Base-by-base conservation (phyloP, 2,113 vertebrate species). In the Centropus bengalensis region DNA sequence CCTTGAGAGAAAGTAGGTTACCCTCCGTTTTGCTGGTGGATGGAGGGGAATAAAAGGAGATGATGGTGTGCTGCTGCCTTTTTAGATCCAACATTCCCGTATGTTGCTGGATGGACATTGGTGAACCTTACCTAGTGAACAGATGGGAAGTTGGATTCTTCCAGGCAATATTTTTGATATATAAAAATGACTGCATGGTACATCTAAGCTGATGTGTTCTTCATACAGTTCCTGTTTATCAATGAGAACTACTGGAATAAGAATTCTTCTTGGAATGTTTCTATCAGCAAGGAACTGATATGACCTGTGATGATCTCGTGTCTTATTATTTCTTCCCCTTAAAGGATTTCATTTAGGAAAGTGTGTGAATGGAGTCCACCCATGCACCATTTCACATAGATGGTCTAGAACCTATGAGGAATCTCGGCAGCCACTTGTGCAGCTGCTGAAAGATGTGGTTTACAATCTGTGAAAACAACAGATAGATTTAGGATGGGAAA, bases 91-190 rank as follows among this genome's bases (percentile, higher is more conserved):
- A 0, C 9, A 10, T 24, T 88, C 51, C 16, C 42, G 54, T 32
- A 8, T 0, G 0, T 91, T 36, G 0, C 47, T 47, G 27, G 51
- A 70, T 55, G 28, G 71, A 70, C 24, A 23, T 74, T 7, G 23
- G 9, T 80, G 78, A 1, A 11, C n/a, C 70, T 78, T 91, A 60
- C 63, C 33, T 9, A 5, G 33, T 0, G 7, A 94, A 79, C 75
- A 95, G 82, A 83, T 94, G 84, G 89, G 62, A 56, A 82, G 26
- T 55, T 56, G 56, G 47, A 64, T 85, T 88, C 83, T 88, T 84
- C 73, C 76, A 90, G 79, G 79, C 23, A 19, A 36, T 4, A 28
- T 5, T 85, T 74, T 47, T 64, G 63, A 67, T 13, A 59, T 52
- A 82, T 47, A 11, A 20, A 32, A 82, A 64, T 55, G 20, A 20